These are phyloP conservation scores for Syngnathus rostellatus DNA, from an alignment of 2,797 vertebrate genomes.

Conservation along the genomic window DNA sequence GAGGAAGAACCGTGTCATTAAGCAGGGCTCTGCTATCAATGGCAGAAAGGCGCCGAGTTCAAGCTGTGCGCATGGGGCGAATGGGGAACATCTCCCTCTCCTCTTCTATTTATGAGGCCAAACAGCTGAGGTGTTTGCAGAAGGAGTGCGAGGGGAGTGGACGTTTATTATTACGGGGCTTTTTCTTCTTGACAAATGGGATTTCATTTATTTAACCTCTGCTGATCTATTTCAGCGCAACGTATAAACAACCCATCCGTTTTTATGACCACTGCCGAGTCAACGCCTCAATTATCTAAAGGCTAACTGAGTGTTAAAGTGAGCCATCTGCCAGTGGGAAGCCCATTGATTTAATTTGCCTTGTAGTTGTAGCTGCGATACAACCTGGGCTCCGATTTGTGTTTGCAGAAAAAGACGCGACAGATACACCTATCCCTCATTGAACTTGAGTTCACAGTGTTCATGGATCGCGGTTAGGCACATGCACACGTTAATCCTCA, in stretches of 20 bases:
- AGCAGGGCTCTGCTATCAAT: constrained; percentile 95
- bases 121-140: constrained; percentile 63
- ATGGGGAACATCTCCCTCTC: constrained; percentile 62
- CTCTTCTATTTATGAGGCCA: constrained; percentile 94
- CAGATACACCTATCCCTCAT: constrained; percentile 65
- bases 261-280: constrained; percentile 82
- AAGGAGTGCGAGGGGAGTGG: constrained; percentile 47
- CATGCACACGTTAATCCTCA: constrained; percentile 19
- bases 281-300: constrained; percentile 99
- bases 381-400: constrained; percentile 76
- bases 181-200: constrained; percentile 92
- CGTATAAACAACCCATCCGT: constrained; percentile 99
- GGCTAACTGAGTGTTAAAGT: constrained; percentile 99
- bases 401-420: constrained; percentile 60
- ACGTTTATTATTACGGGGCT: constrained; percentile 95
- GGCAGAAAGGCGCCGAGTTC: constrained; percentile 63
- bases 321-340: constrained; percentile 98
- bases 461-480: constrained; percentile 22
- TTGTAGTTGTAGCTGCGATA: constrained; percentile 69
- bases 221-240: constrained; percentile 97
- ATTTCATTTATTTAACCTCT: constrained; percentile 99
- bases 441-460: constrained; percentile 49
- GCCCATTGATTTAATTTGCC: constrained; percentile 99
- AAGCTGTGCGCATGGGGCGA: constrained; percentile 43
- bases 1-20: constrained; percentile 95